Conservation (phyloP, 64 coral and sea anemone genomes). For the Montipora sp. region DNA sequence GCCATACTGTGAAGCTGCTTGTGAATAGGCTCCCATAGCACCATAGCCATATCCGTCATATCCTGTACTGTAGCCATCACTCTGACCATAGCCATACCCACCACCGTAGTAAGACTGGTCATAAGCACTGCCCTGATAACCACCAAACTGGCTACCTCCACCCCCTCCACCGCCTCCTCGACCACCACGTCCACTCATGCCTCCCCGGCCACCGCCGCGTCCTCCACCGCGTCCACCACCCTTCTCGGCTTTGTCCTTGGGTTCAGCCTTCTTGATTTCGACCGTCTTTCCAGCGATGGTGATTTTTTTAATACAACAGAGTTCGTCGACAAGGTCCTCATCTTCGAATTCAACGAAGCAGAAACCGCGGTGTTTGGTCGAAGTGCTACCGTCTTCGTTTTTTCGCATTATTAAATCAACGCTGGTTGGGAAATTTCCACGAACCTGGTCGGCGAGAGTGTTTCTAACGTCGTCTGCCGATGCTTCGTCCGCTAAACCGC, state of each 20-base stretch:
- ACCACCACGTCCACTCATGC: conserved; percentile 20
- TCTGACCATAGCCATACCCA: conserved; percentile 46
- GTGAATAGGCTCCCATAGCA: conserved; percentile 65
- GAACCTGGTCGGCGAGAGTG: conserved; percentile 49
- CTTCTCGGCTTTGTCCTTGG: conserved; percentile 58
- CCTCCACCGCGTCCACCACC: conserved; percentile 61
- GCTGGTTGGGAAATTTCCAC: neutral
- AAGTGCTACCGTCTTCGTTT: conserved; percentile 1
- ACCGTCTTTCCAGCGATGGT: conserved; percentile 73
- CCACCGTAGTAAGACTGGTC: conserved; percentile 9
- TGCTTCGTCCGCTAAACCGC: conserved; percentile 76
- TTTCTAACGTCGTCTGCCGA: conserved; percentile 66
- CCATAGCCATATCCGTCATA: conserved; percentile 8
- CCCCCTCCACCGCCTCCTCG: conserved; percentile 43
- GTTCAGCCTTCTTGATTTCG: conserved; percentile 94
- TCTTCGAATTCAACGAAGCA: conserved; percentile 85
- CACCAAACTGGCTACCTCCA: conserved; percentile 25
- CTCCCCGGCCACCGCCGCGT: conserved; percentile 38
- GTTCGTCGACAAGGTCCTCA: conserved; percentile 83
- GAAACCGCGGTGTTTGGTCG: conserved; percentile 71
- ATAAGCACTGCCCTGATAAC: conserved; percentile 38
- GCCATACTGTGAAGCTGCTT: conserved; percentile 72
- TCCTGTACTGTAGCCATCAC: neutral
- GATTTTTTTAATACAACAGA: conserved; percentile 88
- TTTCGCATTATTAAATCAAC: conserved; percentile 87